Conservation (phyloP, 2,113 vertebrate species). For the Craseonycteris thonglongyai region DNA sequence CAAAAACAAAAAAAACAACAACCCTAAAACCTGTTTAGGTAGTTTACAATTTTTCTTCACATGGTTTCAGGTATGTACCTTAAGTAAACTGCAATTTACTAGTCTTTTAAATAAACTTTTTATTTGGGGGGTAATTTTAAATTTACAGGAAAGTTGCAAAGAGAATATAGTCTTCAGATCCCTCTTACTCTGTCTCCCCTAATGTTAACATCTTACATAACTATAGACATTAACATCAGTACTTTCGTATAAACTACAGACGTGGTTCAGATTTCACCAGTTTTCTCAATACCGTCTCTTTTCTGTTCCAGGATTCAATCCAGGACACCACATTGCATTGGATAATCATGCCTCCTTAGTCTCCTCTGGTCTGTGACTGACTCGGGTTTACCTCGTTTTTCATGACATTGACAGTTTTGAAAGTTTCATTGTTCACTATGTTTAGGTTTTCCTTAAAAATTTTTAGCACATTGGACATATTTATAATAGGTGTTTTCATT, state of each 20-base stretch:
- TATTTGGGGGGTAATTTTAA: background rate
- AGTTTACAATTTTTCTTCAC: rapidly evolving
- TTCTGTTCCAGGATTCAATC: background rate
- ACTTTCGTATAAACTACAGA: background rate
- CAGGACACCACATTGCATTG: background rate
- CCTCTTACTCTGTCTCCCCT: rapidly evolving
- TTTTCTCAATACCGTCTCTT: rapidly evolving
- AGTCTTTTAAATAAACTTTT: background rate
- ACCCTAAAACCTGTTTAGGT: background rate
- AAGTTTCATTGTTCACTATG: background rate
- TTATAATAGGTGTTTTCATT: background rate
- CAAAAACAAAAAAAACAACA: background rate
- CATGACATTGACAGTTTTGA: background rate
- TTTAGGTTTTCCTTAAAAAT: background rate
- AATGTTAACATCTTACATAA: no score
- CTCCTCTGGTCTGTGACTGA: background rate
- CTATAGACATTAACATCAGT: background rate
- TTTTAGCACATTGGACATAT: background rate
- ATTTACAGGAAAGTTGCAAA: background rate
- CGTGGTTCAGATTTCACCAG: rapidly evolving
- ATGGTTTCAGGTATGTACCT: rapidly evolving
- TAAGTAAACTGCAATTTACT: no score
- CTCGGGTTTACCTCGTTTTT: background rate
- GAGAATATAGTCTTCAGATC: background rate
- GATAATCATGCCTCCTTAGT: no score